phyloP scores from a whole-genome alignment of 2,888 invertebrate species.

The Seladonia tumulorum region DNA sequence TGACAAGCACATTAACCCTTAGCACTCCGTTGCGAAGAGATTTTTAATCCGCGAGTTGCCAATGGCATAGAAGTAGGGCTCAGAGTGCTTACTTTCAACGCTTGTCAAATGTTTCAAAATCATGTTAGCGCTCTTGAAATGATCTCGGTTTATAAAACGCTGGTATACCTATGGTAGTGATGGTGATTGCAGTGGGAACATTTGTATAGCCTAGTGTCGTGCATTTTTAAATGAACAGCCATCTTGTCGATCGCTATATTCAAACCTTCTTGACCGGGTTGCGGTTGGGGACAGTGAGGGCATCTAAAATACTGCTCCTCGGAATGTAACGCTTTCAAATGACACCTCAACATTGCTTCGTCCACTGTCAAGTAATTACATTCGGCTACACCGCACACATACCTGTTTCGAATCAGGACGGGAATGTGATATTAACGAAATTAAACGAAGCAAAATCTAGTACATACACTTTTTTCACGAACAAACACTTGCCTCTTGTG shows the following conservation, averaged over 20 bases:
- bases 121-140: not conserved
- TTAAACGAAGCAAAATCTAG: not conserved
- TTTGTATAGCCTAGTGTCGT: slow-evolving; percentile 90
- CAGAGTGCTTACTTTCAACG: not conserved
- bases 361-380: slow-evolving; percentile 90
- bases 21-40: not conserved
- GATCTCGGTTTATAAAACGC: not conserved
- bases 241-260: slow-evolving; percentile 87
- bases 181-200: slow-evolving; percentile 89
- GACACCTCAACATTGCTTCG: slow-evolving; percentile 89
- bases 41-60: not conserved
- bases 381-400: slow-evolving; percentile 89
- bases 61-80: no score
- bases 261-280: slow-evolving; percentile 84
- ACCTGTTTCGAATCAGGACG: slow-evolving; percentile 83
- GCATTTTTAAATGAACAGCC: slow-evolving; percentile 90
- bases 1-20: slow-evolving; percentile 50
- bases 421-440: slow-evolving; percentile 72
- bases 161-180: slow-evolving; percentile 86
- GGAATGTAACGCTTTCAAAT: slow-evolving; percentile 90
- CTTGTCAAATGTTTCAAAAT: slow-evolving; percentile 30
- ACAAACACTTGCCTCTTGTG: slow-evolving; percentile 76
- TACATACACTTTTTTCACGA: not conserved
- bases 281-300: slow-evolving; percentile 89
- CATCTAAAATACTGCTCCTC: slow-evolving; percentile 88